phyloP scores from a whole-genome alignment of 2,113 vertebrate genomes.

The Asarcornis scutulata region DNA sequence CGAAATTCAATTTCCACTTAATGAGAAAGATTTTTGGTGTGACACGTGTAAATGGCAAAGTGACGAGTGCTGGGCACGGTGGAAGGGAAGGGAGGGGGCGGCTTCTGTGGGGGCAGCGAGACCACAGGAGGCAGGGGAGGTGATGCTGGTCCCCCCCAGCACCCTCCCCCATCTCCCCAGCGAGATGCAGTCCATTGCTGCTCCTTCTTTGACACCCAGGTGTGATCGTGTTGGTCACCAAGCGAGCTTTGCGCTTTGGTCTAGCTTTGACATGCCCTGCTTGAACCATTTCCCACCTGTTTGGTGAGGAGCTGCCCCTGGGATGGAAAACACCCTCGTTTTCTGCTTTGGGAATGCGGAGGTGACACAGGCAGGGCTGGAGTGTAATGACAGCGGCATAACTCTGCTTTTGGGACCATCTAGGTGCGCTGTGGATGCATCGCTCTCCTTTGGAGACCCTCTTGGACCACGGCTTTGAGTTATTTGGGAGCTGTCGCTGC shows the following conservation, averaged over 20 bases:
- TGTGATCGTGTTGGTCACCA: rapidly evolving
- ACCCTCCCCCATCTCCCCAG: not conserved
- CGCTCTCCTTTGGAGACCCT: rapidly evolving
- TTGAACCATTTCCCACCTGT: not conserved
- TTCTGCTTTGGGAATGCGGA: rapidly evolving
- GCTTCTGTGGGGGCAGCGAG: not conserved
- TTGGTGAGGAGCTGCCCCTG: not conserved
- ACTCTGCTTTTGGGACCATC: not conserved
- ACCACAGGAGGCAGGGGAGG: not conserved
- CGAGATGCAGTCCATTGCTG: rapidly evolving
- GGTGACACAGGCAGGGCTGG: too few species aligned
- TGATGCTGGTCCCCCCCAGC: not conserved
- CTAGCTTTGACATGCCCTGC: not conserved
- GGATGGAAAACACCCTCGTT: not conserved
- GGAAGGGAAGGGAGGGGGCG: not conserved
- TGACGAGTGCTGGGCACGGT: not conserved
- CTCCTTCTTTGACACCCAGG: not conserved
- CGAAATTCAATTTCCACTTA: slow-evolving; percentile 77
- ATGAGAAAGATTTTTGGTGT: slow-evolving; percentile 68
- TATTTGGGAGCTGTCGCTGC: not conserved
- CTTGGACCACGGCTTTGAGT: not conserved
- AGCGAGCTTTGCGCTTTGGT: rapidly evolving
- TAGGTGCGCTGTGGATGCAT: rapidly evolving
- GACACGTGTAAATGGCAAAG: slow-evolving; percentile 64
- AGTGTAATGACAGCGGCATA: not conserved